These are phyloP conservation scores for Nesogale talazaci DNA, from an alignment of 2,113 vertebrate genomes.

Conservation along the genomic window DNA sequence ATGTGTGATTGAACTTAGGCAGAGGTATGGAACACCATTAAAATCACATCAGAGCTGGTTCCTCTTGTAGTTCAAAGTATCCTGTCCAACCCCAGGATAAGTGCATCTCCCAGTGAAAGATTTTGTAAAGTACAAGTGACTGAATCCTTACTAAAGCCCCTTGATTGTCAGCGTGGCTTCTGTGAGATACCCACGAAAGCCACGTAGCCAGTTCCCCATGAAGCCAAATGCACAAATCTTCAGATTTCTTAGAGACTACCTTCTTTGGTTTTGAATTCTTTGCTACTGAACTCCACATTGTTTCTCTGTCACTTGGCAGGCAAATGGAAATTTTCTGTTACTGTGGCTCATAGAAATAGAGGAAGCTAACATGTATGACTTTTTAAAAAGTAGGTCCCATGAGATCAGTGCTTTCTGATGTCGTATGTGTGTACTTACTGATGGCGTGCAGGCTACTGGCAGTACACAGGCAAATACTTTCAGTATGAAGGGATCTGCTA, in stretches of 20 bases:
- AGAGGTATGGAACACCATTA: neutral
- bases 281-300: neutral
- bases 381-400: slow-evolving; percentile 11
- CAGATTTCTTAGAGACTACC: slow-evolving; percentile 10
- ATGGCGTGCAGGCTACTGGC: neutral
- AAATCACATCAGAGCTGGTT: slow-evolving; percentile 44
- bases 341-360: neutral
- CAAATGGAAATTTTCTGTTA: neutral
- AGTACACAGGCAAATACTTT: slow-evolving; percentile 10
- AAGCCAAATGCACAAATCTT: neutral
- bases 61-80: slow-evolving; percentile 33
- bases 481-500: neutral
- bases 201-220: neutral
- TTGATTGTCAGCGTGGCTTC: neutral
- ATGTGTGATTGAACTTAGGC: neutral
- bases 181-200: neutral
- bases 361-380: neutral
- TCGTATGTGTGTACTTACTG: neutral
- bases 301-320: slow-evolving; percentile 25
- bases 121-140: slow-evolving; percentile 55
- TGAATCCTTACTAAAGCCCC: neutral
- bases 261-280: neutral
- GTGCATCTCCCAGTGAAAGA: slow-evolving; percentile 61
- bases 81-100: slow-evolving; percentile 43
- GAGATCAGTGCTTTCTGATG: neutral